Percentiles rank a stretch among this genome's conserved stretches.
phyloP scores from a whole-genome alignment of 2,797 vertebrate species.

The Gymnocypris eckloni region DNA sequence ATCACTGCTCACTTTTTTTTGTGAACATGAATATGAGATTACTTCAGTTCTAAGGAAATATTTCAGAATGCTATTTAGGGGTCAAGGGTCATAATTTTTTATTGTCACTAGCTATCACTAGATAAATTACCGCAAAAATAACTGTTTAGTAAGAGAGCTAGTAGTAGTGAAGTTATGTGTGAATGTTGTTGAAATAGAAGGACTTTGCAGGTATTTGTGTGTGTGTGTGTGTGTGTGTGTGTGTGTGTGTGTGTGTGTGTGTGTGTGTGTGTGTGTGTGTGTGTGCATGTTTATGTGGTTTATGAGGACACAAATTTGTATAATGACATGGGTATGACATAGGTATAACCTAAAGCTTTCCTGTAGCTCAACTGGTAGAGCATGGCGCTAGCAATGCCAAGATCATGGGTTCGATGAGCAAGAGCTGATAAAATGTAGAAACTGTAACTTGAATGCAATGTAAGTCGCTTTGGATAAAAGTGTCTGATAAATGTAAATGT shows the following conservation, averaged over 20 bases:
- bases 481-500: no score
- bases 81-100: slow-evolving; percentile 60
- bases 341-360: no score
- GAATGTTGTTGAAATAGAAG: slow-evolving; percentile 41
- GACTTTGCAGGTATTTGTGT: slow-evolving; percentile 47
- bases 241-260: slow-evolving; percentile 66
- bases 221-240: slow-evolving; percentile 65
- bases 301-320: no score
- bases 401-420: no score
- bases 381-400: no score
- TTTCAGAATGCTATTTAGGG: slow-evolving; percentile 1
- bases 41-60: slow-evolving; percentile 35
- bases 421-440: no score
- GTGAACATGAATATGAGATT: slow-evolving; percentile 42
- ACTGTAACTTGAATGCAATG: no score
- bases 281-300: slow-evolving; percentile 50
- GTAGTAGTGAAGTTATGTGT: slow-evolving; percentile 63
- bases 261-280: slow-evolving; percentile 66
- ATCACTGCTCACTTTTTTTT: neutral
- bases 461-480: no score
- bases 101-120: slow-evolving; percentile 65
- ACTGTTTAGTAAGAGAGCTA: slow-evolving; percentile 51
- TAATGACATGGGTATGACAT: no score
- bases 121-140: slow-evolving; percentile 70
- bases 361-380: no score